These are phyloP conservation scores for Phoenicopterus ruber DNA, from an alignment of 2,113 vertebrate genomes.

Conservation along the genomic window DNA sequence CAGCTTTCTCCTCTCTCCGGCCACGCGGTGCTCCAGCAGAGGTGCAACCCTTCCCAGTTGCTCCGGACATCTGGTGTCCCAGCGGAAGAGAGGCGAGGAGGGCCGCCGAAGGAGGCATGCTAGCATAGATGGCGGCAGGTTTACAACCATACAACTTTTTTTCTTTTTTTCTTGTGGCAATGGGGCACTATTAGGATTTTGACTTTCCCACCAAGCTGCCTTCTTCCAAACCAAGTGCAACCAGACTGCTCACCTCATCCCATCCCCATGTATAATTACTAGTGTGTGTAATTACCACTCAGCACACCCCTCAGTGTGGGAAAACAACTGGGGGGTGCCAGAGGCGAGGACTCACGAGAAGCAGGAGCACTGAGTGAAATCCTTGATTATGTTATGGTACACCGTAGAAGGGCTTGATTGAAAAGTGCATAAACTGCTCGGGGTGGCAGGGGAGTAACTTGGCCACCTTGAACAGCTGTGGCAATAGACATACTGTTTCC, in stretches of 20 bases:
- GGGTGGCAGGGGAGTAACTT: not conserved
- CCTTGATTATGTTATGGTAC: not conserved
- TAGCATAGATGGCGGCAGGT: not conserved
- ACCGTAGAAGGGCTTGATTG: not conserved
- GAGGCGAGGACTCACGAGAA: not conserved
- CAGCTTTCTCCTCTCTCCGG: not conserved
- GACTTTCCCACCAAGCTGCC: not conserved
- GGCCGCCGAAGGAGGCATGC: not conserved
- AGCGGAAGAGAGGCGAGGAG: not conserved
- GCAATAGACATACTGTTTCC: not conserved
- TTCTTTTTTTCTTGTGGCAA: not conserved
- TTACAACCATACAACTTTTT: not conserved
- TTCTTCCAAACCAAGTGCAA: not conserved
- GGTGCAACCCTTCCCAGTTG: not conserved
- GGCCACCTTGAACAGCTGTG: not conserved
- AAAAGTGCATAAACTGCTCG: not conserved
- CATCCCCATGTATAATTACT: not conserved
- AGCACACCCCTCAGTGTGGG: not conserved
- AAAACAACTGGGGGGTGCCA: not conserved
- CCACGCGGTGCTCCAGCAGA: not conserved
- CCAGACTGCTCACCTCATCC: not conserved
- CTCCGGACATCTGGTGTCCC: not conserved
- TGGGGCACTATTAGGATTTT: not conserved
- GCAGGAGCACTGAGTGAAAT: not conserved
- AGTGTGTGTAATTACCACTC: not conserved